Evolutionary conservation across 2,113 vertebrate species (phyloP).

Genomic region (Heterocephalus glaber): DNA sequence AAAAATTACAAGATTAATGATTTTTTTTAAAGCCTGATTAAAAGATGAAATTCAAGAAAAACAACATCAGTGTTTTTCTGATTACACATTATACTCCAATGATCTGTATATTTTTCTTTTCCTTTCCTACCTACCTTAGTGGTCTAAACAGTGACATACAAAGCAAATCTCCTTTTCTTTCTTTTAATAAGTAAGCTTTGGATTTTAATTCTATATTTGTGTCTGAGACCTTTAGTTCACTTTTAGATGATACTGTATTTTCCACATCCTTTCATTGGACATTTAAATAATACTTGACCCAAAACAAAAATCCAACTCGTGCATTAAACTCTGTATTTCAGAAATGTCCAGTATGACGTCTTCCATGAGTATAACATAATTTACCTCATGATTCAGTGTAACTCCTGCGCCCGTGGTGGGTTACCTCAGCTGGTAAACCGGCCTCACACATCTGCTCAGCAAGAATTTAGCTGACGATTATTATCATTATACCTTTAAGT

Average conservation of each 20-base stretch:
- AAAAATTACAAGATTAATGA: background rate
- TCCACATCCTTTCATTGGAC: slow-evolving; percentile 62
- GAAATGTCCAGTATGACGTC: slow-evolving; percentile 79
- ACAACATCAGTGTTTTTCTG: background rate
- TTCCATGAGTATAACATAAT: slow-evolving; percentile 71
- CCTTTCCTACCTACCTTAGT: background rate
- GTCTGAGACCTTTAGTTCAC: background rate
- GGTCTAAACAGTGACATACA: background rate
- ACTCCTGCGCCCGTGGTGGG: slow-evolving; percentile 75
- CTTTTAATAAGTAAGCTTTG: background rate
- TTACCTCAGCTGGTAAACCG: slow-evolving; percentile 85
- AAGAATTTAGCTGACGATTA: slow-evolving; percentile 84
- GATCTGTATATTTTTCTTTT: background rate
- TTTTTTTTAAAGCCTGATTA: background rate
- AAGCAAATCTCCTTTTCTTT: background rate
- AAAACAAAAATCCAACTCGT: slow-evolving; percentile 79
- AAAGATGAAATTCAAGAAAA: slow-evolving; percentile 54
- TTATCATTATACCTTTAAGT: slow-evolving; percentile 84
- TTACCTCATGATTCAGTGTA: slow-evolving; percentile 81
- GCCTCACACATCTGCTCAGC: slow-evolving; percentile 85
- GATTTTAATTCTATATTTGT: slow-evolving; percentile 45
- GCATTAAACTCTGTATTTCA: slow-evolving; percentile 81
- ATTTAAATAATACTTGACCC: slow-evolving; percentile 80
- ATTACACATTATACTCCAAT: background rate
- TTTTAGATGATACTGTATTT: slow-evolving; percentile 17